Conservation (phyloP, 2,797 vertebrate genomes). For the Furcifer pardalis region DNA sequence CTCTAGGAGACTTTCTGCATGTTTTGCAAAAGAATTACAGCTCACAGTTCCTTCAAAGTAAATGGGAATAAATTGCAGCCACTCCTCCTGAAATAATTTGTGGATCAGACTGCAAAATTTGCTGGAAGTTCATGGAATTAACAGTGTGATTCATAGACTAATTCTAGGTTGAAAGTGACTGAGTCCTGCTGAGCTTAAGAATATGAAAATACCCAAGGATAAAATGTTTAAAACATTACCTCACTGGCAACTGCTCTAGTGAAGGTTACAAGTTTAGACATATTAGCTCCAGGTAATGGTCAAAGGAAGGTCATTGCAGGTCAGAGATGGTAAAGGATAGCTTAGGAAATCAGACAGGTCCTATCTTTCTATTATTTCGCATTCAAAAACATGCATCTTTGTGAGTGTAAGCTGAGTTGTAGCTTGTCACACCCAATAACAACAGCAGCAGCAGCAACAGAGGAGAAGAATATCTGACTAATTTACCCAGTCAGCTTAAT, state of each 20-base stretch:
- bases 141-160: constrained; percentile 1
- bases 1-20: neutral
- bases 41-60: neutral
- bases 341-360: no score
- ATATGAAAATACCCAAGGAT: neutral
- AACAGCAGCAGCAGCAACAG: no score
- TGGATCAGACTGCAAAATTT: neutral
- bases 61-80: neutral
- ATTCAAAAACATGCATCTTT: no score
- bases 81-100: neutral
- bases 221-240: constrained; percentile 1
- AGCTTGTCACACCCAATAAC: no score
- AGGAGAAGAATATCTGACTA: no score
- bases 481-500: no score
- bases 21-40: neutral
- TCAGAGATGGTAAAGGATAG: no score
- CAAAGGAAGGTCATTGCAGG: no score
- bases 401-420: no score
- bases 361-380: no score
- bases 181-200: neutral
- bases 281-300: neutral
- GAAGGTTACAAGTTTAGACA: neutral
- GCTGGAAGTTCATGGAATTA: neutral
- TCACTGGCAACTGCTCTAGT: neutral
- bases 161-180: constrained; percentile 4